Evolutionary conservation across 1,140 invertebrate species (phyloP), one percentile per base, ranked within the genome.

Genomic region (Diorhabda carinulata): DNA sequence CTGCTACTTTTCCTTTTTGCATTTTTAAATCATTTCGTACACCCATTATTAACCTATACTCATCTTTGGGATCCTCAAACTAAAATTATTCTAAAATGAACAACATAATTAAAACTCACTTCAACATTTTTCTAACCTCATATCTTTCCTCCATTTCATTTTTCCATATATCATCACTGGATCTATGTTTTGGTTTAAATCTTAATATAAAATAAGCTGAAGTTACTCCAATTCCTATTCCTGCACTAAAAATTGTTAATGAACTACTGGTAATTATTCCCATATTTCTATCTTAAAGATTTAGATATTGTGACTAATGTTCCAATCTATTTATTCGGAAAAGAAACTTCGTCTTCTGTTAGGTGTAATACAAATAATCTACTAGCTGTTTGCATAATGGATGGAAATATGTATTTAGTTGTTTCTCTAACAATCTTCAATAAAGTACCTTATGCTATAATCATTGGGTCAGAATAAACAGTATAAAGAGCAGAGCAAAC

Each of bases 1-100:
- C 93, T 44, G 92, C 95, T 59, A 94, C 89, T 86, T 98, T 98
- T 9, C 96, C 96, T 86, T 95, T 97, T 25, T 91, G 89, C 95
- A 98, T 98, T 80, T 93, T 92, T 0, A 98, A 83, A 80, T 98
- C 95, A 78, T 88, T 94, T 78, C 95, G 84, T 3, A 97, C 91
- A 41, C 96, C 90, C 60, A 98, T 80, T 2, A 96, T 91, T 80
- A 98, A 82, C 84, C 95, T 96, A 69, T 87, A 89, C 76, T 90
- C 87, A 70, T 80, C 78, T 64, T 73, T 72, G 3, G 74, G 74
- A 62, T 78, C 76, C 47, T 76, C 76, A 74, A 80, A 80, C 79
- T 80, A 71, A 43, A 72, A 74, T 3, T 52, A 52, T 25, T 25
- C 0, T 25, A 25, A 25, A 25, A 25, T 25, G 25, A 25, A 25